phyloP scores from a whole-genome alignment of 2,888 invertebrate species.

The Noctua fimbriata region DNA sequence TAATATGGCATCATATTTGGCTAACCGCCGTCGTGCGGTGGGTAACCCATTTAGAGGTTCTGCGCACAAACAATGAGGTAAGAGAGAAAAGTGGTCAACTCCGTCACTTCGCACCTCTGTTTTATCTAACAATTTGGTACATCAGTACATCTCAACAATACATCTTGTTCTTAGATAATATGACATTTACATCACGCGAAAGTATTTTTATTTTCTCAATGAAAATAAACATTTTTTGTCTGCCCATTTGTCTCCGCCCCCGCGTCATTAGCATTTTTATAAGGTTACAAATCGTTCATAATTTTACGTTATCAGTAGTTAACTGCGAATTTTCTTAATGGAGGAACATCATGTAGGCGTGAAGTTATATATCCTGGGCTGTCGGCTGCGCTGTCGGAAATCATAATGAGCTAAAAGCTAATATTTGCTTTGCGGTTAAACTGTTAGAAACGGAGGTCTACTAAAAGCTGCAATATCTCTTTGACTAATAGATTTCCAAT shows the following conservation, averaged over 20 bases:
- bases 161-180: slow-evolving; percentile 58
- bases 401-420: slow-evolving; percentile 25
- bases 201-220: slow-evolving; percentile 10
- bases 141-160: slow-evolving; percentile 33
- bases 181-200: slow-evolving; percentile 18
- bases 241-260: slow-evolving; percentile 35
- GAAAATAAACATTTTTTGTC: slow-evolving; percentile 12
- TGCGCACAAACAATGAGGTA: slow-evolving; percentile 59
- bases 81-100: slow-evolving; percentile 55
- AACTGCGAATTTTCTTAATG: slow-evolving; percentile 14
- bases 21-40: slow-evolving; percentile 4
- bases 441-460: slow-evolving; percentile 4
- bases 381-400: neutral
- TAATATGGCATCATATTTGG: slow-evolving; percentile 41
- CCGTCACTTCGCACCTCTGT: slow-evolving; percentile 51
- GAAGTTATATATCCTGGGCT: neutral
- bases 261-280: slow-evolving; percentile 32
- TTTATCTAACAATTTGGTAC: slow-evolving; percentile 59
- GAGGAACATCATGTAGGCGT: neutral
- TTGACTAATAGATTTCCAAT: slow-evolving; percentile 40
- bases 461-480: slow-evolving; percentile 40
- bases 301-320: slow-evolving; percentile 17
- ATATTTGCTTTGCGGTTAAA: slow-evolving; percentile 34
- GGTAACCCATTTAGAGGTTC: slow-evolving; percentile 41
- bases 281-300: slow-evolving; percentile 35